These are phyloP conservation scores for Metopolophium dirhodum DNA, from an alignment of 1,140 invertebrate genomes.

Conservation along the genomic window DNA sequence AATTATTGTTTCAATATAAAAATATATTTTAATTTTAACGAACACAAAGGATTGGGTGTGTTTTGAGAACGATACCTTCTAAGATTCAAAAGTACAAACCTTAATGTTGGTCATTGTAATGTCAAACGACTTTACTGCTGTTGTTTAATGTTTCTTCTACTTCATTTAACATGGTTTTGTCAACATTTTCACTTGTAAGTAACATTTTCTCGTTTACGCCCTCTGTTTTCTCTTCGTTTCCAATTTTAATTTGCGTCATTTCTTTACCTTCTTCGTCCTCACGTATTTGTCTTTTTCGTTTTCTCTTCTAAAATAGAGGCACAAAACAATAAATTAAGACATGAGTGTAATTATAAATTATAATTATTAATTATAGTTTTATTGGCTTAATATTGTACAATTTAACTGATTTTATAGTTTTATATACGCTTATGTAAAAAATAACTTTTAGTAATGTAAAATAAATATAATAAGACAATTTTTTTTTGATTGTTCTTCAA, in stretches of 20 bases:
- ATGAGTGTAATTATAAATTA: background rate
- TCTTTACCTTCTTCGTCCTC: conserved; percentile 31
- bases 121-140: conserved; percentile 39
- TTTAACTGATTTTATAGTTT: background rate
- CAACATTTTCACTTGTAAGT: conserved; percentile 32
- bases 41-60: background rate
- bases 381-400: background rate
- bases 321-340: background rate
- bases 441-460: no score
- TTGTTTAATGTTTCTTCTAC: background rate
- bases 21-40: background rate
- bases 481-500: background rate
- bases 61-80: background rate
- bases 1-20: conserved; percentile 3
- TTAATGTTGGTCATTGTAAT: background rate
- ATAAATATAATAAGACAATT: background rate
- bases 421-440: background rate
- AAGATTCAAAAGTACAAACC: conserved; percentile 47
- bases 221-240: conserved; percentile 67
- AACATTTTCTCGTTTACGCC: background rate
- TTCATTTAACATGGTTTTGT: background rate
- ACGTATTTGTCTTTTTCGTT: conserved; percentile 47
- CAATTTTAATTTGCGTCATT: conserved; percentile 35
- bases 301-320: conserved; percentile 37
- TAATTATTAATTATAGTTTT: background rate